Evolutionary conservation across 2,797 vertebrate genomes (phyloP).

Genomic region (Megaceryle alcyon): DNA sequence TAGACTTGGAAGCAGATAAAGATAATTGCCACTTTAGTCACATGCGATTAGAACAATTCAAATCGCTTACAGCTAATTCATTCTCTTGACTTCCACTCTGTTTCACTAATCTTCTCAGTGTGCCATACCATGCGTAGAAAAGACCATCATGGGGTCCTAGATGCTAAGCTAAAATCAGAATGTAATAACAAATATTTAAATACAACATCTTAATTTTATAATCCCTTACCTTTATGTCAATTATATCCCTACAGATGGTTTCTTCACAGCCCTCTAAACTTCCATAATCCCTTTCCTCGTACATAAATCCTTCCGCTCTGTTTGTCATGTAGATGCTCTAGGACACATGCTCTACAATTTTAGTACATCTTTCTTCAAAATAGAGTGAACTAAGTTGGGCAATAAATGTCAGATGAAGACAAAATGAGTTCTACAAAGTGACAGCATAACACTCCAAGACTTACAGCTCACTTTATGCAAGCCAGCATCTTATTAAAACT

Average conservation of each 20-base stretch:
- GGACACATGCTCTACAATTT: slow-evolving; percentile 46
- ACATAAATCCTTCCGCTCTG: slow-evolving; percentile 26
- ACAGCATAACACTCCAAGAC: slow-evolving; percentile 38
- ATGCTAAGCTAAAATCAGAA: neutral
- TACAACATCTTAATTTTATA: neutral
- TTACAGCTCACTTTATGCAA: slow-evolving; percentile 22
- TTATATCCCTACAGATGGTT: slow-evolving; percentile 2
- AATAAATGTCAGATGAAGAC: slow-evolving; percentile 57
- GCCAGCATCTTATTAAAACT: slow-evolving; percentile 40
- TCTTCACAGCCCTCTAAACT: slow-evolving; percentile 33
- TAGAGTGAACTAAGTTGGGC: neutral
- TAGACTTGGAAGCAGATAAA: neutral
- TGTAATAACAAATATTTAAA: slow-evolving; percentile 1
- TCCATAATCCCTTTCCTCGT: slow-evolving; percentile 1
- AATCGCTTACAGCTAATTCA: neutral
- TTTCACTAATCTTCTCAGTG: neutral
- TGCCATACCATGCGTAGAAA: neutral
- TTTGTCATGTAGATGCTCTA: slow-evolving; percentile 21
- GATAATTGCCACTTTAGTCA: neutral
- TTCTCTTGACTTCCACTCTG: neutral
- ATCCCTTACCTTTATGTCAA: slow-evolving; percentile 11
- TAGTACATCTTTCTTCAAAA: slow-evolving; percentile 40
- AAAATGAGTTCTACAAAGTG: slow-evolving; percentile 38
- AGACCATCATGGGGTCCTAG: neutral
- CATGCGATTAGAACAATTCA: neutral